Percentiles rank a stretch among this genome's conserved stretches.
Evolutionary conservation across 2,797 vertebrate genomes (phyloP).

Genomic region (Schizopygopsis malacanthus): DNA sequence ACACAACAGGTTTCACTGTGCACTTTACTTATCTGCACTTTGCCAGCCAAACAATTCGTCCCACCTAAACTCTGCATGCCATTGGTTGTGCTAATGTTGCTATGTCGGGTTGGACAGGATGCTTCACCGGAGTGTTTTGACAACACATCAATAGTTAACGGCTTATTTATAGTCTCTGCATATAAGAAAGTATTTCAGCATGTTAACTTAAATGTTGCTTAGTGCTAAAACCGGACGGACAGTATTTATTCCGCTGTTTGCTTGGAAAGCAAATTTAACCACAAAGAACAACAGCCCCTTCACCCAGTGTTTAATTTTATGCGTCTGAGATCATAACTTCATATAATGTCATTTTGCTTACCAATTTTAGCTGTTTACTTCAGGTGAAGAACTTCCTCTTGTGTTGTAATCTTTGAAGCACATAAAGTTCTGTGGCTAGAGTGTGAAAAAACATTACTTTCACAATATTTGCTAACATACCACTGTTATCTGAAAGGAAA

Average conservation of each 20-base stretch:
- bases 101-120: not conserved
- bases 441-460: not conserved
- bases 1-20: not conserved
- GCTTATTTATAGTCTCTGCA: not conserved
- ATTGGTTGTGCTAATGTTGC: constrained; percentile 19
- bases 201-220: constrained; percentile 8
- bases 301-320: constrained; percentile 10
- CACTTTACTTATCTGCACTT: not conserved
- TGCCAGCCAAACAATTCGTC: not conserved
- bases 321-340: not conserved
- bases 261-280: constrained; percentile 10
- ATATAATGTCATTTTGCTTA: not conserved
- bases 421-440: constrained; percentile 11
- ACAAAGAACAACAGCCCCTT: not conserved
- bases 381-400: not conserved
- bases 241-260: not conserved
- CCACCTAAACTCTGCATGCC: not conserved
- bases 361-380: not conserved
- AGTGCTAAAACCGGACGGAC: not conserved
- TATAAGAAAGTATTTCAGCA: not conserved
- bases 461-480: constrained; percentile 4
- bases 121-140: not conserved
- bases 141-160: not conserved
- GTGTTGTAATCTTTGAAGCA: not conserved
- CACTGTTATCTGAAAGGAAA: constrained; percentile 43